Evolutionary conservation across 2,113 vertebrate genomes (phyloP).

Genomic region (Capreolus pygargus): DNA sequence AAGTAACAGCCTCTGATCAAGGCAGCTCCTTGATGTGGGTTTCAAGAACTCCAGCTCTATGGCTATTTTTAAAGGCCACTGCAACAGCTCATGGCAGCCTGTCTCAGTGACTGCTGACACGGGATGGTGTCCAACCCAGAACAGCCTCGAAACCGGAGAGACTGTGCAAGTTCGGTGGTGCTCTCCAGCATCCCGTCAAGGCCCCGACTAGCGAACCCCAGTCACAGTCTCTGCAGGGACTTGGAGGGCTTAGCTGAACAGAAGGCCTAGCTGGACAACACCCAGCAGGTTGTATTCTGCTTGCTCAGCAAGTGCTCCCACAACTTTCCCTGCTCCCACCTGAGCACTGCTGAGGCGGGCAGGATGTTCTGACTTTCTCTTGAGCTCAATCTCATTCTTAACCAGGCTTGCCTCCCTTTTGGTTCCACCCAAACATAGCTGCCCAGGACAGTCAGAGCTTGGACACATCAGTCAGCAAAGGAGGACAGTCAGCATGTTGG

Average conservation of each 20-base stretch:
- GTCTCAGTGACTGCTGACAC: background rate
- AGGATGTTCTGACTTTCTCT: too few species aligned
- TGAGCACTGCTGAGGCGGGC: rapidly evolving
- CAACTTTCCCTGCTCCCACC: rapidly evolving
- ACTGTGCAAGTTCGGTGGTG: background rate
- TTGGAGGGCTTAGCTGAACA: background rate
- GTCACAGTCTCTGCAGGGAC: background rate
- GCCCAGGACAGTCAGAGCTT: too few species aligned
- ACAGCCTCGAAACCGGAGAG: rapidly evolving
- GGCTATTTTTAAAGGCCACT: background rate
- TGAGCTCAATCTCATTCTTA: background rate
- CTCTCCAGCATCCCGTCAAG: rapidly evolving
- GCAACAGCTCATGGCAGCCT: rapidly evolving
- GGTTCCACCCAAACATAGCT: background rate
- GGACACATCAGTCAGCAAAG: background rate
- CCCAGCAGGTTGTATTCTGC: background rate
- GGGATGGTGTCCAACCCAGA: background rate
- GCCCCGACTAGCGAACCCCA: rapidly evolving
- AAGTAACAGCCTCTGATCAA: too few species aligned
- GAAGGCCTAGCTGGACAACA: background rate
- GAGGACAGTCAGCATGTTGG: background rate
- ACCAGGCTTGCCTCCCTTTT: background rate
- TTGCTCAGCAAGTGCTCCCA: too few species aligned
- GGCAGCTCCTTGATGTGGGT: background rate
- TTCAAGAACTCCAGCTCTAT: too few species aligned